phyloP scores from a whole-genome alignment of 1,140 invertebrate species.

The Papilio polytes region DNA sequence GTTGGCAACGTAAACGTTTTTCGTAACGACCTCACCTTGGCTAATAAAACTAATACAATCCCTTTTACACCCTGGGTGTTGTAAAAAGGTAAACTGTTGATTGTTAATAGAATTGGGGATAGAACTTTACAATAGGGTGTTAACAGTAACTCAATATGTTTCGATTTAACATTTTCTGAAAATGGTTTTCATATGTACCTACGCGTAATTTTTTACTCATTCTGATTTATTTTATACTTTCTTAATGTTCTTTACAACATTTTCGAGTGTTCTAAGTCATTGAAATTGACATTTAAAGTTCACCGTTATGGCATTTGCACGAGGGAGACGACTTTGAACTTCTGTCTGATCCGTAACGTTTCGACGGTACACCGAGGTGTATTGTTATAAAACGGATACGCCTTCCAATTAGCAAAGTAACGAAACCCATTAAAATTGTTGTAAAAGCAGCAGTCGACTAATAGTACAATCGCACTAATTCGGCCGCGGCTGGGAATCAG shows the following conservation, averaged over 20 bases:
- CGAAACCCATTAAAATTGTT: constrained; percentile 37
- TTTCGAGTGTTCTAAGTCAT: constrained; percentile 51
- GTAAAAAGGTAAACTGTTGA: constrained; percentile 59
- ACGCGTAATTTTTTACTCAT: background rate
- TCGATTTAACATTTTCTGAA: constrained; percentile 50
- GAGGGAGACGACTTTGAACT: constrained; percentile 33
- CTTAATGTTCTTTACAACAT: constrained; percentile 25
- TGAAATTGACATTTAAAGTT: constrained; percentile 78
- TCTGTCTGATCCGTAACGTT: constrained; percentile 46
- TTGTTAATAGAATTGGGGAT: constrained; percentile 71
- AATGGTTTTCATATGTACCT: too few species aligned
- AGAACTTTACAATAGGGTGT: constrained; percentile 70
- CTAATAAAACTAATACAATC: constrained; percentile 40
- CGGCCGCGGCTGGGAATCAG: constrained; percentile 75
- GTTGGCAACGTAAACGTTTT: constrained; percentile 28
- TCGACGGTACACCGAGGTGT: constrained; percentile 12
- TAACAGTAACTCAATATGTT: constrained; percentile 71
- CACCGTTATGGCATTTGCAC: constrained; percentile 69
- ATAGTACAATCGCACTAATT: constrained; percentile 73
- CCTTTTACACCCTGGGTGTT: constrained; percentile 49
- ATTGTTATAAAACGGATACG: constrained; percentile 31
- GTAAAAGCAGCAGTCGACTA: constrained; percentile 50
- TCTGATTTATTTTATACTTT: constrained; percentile 15
- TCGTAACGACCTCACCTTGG: constrained; percentile 42
- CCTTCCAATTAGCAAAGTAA: constrained; percentile 40